phyloP scores from a whole-genome alignment of 2,888 invertebrate species.

The Eurytoma californica region DNA sequence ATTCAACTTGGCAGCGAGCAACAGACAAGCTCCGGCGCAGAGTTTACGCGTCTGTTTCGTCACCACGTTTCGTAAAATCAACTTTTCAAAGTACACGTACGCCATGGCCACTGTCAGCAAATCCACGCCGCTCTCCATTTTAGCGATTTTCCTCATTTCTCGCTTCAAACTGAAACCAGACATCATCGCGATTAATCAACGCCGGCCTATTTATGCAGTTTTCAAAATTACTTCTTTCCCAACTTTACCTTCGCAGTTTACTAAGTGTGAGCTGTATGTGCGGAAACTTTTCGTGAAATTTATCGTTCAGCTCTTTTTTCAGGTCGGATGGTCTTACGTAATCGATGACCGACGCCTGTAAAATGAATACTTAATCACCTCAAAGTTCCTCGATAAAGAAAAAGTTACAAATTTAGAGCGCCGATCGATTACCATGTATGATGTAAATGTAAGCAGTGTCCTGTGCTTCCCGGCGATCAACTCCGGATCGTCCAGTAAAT shows the following conservation, averaged over 20 bases:
- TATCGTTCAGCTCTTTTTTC: slow-evolving; percentile 97
- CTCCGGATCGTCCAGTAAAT: slow-evolving; percentile 94
- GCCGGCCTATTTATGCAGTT: no score
- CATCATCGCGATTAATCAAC: no score
- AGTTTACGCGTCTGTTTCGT: slow-evolving; percentile 97
- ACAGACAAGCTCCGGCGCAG: slow-evolving; percentile 95
- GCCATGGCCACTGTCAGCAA: slow-evolving; percentile 95
- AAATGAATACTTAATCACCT: slow-evolving; percentile 11
- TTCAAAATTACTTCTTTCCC: not conserved
- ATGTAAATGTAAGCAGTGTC: slow-evolving; percentile 90
- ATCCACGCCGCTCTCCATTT: slow-evolving; percentile 88
- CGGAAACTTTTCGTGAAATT: slow-evolving; percentile 96
- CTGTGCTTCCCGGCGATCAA: slow-evolving; percentile 92
- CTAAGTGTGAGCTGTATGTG: slow-evolving; percentile 95
- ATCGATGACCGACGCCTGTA: slow-evolving; percentile 93
- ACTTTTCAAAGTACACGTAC: slow-evolving; percentile 98
- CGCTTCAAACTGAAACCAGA: slow-evolving; percentile 86
- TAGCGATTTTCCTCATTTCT: slow-evolving; percentile 95
- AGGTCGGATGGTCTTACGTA: slow-evolving; percentile 96
- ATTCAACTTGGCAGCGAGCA: slow-evolving; percentile 96
- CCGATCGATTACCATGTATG: slow-evolving; percentile 81
- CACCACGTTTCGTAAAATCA: slow-evolving; percentile 92
- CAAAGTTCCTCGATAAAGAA: not conserved
- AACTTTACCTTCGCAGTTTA: slow-evolving; percentile 90
- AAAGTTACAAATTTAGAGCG: not conserved